A percentile compares a stretch with the other conserved stretches of the same genome.
phyloP scores from a whole-genome alignment of 2,797 vertebrate species.

The Tympanoctomys barrerae region DNA sequence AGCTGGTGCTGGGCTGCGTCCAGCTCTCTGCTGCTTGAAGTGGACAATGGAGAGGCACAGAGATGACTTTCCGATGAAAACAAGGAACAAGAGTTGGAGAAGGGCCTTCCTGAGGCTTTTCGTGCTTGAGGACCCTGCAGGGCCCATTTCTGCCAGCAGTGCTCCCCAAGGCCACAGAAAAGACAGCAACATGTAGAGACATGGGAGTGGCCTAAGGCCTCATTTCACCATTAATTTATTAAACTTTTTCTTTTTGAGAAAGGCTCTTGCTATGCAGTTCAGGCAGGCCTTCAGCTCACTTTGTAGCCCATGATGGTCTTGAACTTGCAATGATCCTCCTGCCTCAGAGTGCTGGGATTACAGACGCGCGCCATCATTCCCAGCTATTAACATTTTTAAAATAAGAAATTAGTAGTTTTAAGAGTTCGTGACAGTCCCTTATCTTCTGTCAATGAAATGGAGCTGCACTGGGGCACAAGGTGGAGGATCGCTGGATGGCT shows the following conservation, averaged over 20 bases:
- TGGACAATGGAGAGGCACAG: background rate
- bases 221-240: background rate
- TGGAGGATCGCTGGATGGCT: background rate
- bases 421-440: background rate
- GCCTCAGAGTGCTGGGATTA: no score
- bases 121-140: background rate
- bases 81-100: background rate
- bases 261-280: no score
- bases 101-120: background rate
- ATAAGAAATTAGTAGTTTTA: background rate
- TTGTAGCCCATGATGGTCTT: no score
- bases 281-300: no score
- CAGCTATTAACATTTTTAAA: background rate
- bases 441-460: background rate
- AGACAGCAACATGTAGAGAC: background rate
- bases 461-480: background rate
- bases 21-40: background rate
- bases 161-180: background rate
- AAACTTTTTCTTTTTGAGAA: background rate
- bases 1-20: background rate
- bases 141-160: fast-evolving
- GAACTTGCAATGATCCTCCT: no score
- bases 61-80: background rate
- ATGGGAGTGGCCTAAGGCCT: background rate
- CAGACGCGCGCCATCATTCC: no score